Conservation (phyloP, 2,888 invertebrate species). For the Timandra comae region DNA sequence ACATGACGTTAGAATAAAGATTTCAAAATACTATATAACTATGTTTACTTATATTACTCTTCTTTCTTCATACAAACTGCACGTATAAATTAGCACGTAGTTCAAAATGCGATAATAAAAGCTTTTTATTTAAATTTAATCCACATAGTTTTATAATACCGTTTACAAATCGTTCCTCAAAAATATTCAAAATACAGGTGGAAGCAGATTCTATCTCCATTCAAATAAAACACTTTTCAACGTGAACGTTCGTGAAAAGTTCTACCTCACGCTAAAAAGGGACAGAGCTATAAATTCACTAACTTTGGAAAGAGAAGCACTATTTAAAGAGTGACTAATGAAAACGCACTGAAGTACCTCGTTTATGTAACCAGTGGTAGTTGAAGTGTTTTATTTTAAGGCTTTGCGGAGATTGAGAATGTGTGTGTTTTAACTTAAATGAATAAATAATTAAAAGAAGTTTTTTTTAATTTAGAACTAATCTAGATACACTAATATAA, state of each 20-base stretch:
- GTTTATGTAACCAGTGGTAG: neutral
- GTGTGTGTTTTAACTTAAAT: too few species aligned
- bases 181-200: slow-evolving; percentile 24
- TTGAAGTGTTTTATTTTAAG: too few species aligned
- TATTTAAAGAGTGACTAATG: neutral
- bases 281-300: neutral
- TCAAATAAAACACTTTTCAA: slow-evolving; percentile 42
- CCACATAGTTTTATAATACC: neutral
- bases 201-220: slow-evolving; percentile 26
- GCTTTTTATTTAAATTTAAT: neutral
- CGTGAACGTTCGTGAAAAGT: slow-evolving; percentile 36
- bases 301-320: neutral
- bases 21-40: too few species aligned
- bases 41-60: too few species aligned
- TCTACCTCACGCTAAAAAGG: slow-evolving; percentile 9
- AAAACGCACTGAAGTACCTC: neutral
- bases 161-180: slow-evolving; percentile 10
- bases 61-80: neutral
- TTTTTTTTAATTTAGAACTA: too few species aligned
- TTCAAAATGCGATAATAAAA: too few species aligned
- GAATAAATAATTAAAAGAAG: too few species aligned
- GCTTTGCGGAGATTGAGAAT: too few species aligned
- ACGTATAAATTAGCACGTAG: neutral
- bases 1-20: too few species aligned
- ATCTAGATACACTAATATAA: too few species aligned